Evolutionary conservation across 2,888 invertebrate genomes (phyloP).

Genomic region (Nymphalis c-album): DNA sequence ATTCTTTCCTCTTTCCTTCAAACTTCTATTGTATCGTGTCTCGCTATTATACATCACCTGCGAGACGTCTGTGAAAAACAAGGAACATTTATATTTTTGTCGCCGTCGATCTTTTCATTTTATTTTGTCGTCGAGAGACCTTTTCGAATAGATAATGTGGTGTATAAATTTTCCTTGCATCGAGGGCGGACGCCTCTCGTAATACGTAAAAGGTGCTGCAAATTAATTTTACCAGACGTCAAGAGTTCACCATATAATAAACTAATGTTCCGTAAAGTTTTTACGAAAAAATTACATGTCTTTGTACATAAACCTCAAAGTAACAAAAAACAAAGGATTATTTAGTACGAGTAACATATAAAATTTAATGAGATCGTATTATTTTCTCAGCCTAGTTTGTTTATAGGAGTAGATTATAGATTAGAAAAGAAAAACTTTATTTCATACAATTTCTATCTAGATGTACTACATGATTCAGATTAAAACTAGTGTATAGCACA

Average conservation of each 20-base stretch:
- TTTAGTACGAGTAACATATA: no score
- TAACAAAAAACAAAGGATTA: no score
- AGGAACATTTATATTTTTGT: constrained; percentile 47
- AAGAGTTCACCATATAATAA: constrained; percentile 43
- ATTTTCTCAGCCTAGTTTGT: no score
- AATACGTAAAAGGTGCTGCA: constrained; percentile 71
- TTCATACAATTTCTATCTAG: no score
- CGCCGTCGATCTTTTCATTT: constrained; percentile 56
- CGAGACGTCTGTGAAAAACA: constrained; percentile 30
- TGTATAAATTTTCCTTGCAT: constrained; percentile 71
- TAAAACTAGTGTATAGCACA: no score
- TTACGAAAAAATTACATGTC: background rate
- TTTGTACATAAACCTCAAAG: no score
- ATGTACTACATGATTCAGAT: no score
- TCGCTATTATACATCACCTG: constrained; percentile 17
- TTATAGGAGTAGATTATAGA: no score
- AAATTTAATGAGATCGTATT: no score
- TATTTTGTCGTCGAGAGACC: constrained; percentile 66
- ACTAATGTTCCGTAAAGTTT: constrained; percentile 21
- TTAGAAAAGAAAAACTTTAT: no score
- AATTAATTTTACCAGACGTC: constrained; percentile 75
- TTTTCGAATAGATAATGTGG: constrained; percentile 76
- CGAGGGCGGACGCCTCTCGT: constrained; percentile 55
- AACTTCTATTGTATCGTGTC: constrained; percentile 10
- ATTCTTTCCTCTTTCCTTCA: constrained; percentile 16